phyloP scores from a whole-genome alignment of 2,113 vertebrate species.

The Galbula dea region DNA sequence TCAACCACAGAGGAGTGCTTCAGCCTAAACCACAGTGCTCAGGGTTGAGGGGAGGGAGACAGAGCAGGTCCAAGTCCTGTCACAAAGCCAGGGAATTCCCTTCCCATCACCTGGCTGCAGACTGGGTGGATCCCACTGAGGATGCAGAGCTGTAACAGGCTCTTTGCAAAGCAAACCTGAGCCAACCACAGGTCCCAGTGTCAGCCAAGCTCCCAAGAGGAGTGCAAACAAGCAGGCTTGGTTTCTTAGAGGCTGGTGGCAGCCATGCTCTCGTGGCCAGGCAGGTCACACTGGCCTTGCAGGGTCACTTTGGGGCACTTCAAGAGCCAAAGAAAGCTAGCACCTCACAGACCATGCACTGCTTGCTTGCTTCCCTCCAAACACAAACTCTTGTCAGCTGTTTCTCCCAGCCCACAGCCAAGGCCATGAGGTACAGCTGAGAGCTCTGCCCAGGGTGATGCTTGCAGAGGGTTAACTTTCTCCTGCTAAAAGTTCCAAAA shows the following conservation, averaged over 20 bases:
- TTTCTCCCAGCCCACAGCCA: too few species aligned
- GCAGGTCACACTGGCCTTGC: background rate
- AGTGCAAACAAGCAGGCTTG: too few species aligned
- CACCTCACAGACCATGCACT: background rate
- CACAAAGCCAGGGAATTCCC: background rate
- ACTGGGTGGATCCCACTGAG: background rate
- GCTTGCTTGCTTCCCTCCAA: too few species aligned
- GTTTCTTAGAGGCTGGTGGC: background rate
- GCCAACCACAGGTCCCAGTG: too few species aligned
- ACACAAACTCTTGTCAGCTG: too few species aligned
- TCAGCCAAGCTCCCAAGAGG: background rate
- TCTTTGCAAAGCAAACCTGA: background rate
- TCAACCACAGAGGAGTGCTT: background rate
- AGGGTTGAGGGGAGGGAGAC: background rate
- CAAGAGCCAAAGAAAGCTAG: background rate
- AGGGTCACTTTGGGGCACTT: background rate
- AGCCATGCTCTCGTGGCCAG: accelerated
- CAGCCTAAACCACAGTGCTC: background rate
- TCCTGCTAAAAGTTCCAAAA: too few species aligned
- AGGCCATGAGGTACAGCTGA: too few species aligned
- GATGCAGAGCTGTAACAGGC: background rate
- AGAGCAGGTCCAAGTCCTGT: background rate
- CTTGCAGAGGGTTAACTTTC: too few species aligned
- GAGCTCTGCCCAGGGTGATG: too few species aligned
- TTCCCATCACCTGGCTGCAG: background rate